Evolutionary conservation across 2,888 invertebrate species (phyloP), one percentile per base, ranked within the genome.

Genomic region (Rhimphoctona megacephalus): DNA sequence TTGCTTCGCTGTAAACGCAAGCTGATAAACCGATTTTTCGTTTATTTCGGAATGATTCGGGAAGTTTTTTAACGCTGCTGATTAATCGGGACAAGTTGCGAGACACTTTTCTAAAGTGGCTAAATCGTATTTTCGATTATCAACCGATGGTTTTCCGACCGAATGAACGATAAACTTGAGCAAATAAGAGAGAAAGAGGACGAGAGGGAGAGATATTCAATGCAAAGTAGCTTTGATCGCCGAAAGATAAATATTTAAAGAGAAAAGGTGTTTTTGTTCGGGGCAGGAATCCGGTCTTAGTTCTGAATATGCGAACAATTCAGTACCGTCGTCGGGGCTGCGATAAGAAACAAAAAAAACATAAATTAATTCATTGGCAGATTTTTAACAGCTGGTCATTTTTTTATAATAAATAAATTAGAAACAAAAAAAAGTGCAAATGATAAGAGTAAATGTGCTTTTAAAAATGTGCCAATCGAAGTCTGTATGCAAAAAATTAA

Each of bases 201-300:
- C 14, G 30, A 52, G 52, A 52, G n/a, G 25, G n/a, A 25, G 72
- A 33, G 49, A 77, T 36, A 39, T 70, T 52, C 70, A 39, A 52
- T 52, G 43, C 39, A 73, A 72, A 78, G 54, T 78, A 83, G 77
- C 83, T 46, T 66, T 78, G 52, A 83, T 69, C 54, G 43, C 54
- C 39, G 39, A 69, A 17, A 69, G 14, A 69, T 25, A 64, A 64
- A 19, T 1, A 54, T 46, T 30, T 39, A 43, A 30, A 25, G 19
- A 43, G 30, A 14, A 54, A 78, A 25, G 1, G 19, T 36, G 36
- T 54, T 54, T 57, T 54, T n/a, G 25, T 52, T 46, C 54, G 49
- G 3, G 43, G 30, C 49, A 76, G 61, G n/a, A 43, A 36, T 39
- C 22, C 36, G 54, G 52, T 39, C 73, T 49, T 39, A 39, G n/a